Evolutionary conservation across 2,888 invertebrate genomes (phyloP), one percentile per base, ranked within the genome.

Genomic region (Lasioglossum lativentre): DNA sequence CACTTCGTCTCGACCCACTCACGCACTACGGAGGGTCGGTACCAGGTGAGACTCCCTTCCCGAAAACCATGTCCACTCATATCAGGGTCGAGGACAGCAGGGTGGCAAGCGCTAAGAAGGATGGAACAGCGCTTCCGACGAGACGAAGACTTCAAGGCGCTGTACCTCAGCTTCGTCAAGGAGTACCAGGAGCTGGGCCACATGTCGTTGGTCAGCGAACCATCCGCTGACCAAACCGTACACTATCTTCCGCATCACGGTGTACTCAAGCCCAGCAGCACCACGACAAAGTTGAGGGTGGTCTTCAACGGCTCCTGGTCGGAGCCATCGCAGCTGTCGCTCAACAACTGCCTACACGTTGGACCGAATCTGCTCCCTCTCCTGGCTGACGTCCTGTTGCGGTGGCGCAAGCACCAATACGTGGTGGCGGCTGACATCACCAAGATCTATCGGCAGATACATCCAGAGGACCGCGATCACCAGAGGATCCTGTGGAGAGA

Each of bases 211-310:
- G 56, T 23, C 8, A 40, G 8, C 40, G 8, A 19, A n/a, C 23
- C 23, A 6, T n/a, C 5, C 0, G 2, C n/a, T 4, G 6, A 56
- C n/a, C 1, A 6, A 0, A 2, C 1, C 0, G 3, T 4, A 0
- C 10, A n/a, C 56, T 56, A 56, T 6, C 10, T 56, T 1, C 56
- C 56, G 2, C 56, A 56, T 52, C 56, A n/a, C 6, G n/a, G 56
- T 0, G n/a, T 56, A 0, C n/a, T n/a, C 8, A 56, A n/a, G 56
- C 56, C 4, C 0, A 8, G 23, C 56, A 56, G 56, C n/a, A 56
- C 23, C 8, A 56, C 56, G 2, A 56, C 56, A 2, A 56, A 56
- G 2, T 19, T 56, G 56, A 56, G n/a, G 6, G n/a, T 56, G n/a
- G 56, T 56, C 1, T 56, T 56, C 8, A 56, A 56, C 10, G 56